phyloP scores from a whole-genome alignment of 2,888 invertebrate species.

The Zhuqinia jingwanae region DNA sequence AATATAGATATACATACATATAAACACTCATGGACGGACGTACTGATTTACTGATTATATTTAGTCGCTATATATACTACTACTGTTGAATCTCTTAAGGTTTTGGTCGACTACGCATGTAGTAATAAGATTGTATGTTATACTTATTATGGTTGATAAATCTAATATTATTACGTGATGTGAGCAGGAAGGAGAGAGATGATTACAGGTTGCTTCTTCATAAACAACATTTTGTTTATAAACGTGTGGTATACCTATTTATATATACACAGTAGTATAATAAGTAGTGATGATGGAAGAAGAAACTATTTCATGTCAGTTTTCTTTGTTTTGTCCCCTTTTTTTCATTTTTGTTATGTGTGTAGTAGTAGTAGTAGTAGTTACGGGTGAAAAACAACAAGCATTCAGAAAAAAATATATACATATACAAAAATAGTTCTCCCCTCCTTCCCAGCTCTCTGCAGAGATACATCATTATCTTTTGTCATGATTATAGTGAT shows the following conservation, averaged over 20 bases:
- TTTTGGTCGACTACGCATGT: too few relatives aligned
- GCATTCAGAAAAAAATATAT: slow-evolving; percentile 14
- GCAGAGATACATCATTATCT: slow-evolving; percentile 55
- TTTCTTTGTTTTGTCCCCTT: slow-evolving; percentile 56
- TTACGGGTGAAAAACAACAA: slow-evolving; percentile 12
- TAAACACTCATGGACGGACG: slow-evolving; percentile 10
- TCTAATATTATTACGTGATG: slow-evolving; percentile 26
- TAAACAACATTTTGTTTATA: slow-evolving; percentile 23
- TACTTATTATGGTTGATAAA: background rate
- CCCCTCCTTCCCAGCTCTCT: slow-evolving; percentile 34
- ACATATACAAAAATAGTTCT: slow-evolving; percentile 51
- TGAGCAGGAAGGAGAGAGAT: background rate
- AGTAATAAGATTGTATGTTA: background rate
- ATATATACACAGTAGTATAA: too few relatives aligned
- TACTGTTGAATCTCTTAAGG: background rate
- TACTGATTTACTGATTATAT: background rate
- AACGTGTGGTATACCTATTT: too few relatives aligned
- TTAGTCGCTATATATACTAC: background rate
- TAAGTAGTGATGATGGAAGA: slow-evolving; percentile 6
- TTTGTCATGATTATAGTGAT: slow-evolving; percentile 67
- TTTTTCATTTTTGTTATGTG: background rate
- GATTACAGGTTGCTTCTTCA: slow-evolving; percentile 44
- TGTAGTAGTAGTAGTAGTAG: background rate
- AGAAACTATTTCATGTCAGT: slow-evolving; percentile 15
- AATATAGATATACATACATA: background rate